Evolutionary conservation across 2,888 invertebrate genomes (phyloP), one percentile per base, ranked within the genome.

Genomic region (Balanococcus diminutus): DNA sequence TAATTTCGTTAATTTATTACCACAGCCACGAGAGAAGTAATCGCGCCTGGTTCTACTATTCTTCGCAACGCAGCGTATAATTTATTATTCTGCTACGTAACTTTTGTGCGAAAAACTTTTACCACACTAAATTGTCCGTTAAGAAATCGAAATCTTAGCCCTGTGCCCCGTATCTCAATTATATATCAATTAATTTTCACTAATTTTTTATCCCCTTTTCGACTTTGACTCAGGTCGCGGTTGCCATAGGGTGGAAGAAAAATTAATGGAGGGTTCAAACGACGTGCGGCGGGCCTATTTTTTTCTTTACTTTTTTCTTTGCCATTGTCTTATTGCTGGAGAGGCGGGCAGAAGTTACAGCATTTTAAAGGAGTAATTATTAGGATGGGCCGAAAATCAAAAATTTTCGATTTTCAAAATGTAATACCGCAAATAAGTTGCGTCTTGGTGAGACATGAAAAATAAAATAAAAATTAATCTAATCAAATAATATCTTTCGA

Each of bases 121-220:
- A 28, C 19, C 75, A 4, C 22, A 36, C 36, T 79, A 79, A 79
- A 79, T 79, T 36, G 75, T 79, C 75, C 75, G 75, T 79, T 79
- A 79, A 79, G 75, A 79, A 79, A 36, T 79, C 75, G 75, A 79
- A 79, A 79, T 36, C 32, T 36, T 79, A 32, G 14, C 46, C 46
- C 46, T 36, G 4, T 36, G 36, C 36, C 28, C 67, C 67, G 2
- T 28, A 79, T 36, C 75, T 79, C 75, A 36, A 79, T 79, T 79
- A 79, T 79, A 79, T 36, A 79, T 79, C 75, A 36, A 79, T 79
- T 79, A 79, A 79, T 79, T 79, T 79, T 79, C 75, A 14, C 75
- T 36, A 79, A 79, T 79, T 79, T 79, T 79, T 79, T 36, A 36
- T 28, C 67, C 56, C 22, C 9, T 8, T 22, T 9, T 22, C 56